A percentile compares a stretch with the other conserved stretches of the same genome.
Evolutionary conservation across 2,797 vertebrate species (phyloP).

Genomic region (Pipistrellus pygmaeus): DNA sequence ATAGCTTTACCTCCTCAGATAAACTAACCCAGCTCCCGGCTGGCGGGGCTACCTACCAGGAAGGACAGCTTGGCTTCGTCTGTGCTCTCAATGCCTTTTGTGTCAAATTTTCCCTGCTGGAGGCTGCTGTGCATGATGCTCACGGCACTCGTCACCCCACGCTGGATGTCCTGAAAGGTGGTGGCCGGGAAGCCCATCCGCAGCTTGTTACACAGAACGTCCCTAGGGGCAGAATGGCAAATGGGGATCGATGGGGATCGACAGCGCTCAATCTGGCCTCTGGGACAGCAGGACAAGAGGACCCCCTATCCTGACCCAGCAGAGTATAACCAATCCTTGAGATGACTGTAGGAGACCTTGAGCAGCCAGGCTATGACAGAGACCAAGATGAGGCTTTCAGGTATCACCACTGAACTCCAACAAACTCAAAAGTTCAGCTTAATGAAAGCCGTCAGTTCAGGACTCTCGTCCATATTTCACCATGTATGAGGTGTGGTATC

Average conservation of each 20-base stretch:
- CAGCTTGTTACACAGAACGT: slow-evolving; percentile 95
- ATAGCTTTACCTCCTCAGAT: not conserved
- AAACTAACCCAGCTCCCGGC: not conserved
- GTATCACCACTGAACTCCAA: not conserved
- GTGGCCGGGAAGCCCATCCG: slow-evolving; percentile 97
- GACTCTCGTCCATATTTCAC: not conserved
- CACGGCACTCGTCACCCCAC: slow-evolving; percentile 97
- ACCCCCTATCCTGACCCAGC: not conserved
- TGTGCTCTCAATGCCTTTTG: slow-evolving; percentile 96
- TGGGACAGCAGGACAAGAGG: not conserved
- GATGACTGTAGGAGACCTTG: not conserved
- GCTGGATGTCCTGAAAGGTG: slow-evolving; percentile 97
- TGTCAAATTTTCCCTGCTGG: slow-evolving; percentile 98
- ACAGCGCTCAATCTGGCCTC: not conserved
- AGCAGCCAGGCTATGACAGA: not conserved
- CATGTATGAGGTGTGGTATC: not conserved
- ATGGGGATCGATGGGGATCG: not conserved
- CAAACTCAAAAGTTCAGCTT: not conserved
- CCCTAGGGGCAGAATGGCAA: slow-evolving; percentile 87
- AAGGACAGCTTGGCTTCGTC: slow-evolving; percentile 97
- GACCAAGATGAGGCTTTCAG: not conserved
- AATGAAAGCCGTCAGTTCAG: not conserved
- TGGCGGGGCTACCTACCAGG: slow-evolving; percentile 89
- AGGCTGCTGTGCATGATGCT: slow-evolving; percentile 99
- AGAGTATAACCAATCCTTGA: not conserved